A percentile compares a stretch with the other conserved stretches of the same genome.
Conservation (phyloP, 2,888 invertebrate genomes). For the Perdita meconis region DNA sequence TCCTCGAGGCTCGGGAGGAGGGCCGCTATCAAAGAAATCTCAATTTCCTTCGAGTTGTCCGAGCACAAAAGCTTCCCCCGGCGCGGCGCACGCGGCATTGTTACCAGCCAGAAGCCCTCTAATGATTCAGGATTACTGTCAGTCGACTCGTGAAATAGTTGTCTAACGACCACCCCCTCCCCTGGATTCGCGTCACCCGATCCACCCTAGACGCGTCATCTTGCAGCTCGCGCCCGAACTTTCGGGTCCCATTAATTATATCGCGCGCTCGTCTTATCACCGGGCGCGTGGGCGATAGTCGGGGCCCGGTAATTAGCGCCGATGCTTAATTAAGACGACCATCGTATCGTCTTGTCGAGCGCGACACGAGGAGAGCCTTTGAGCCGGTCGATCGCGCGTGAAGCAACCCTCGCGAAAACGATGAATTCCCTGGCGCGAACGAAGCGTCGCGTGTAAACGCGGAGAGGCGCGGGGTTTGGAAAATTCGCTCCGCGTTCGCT, state of each 20-base stretch:
- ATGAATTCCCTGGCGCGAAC: no score
- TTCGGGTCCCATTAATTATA: conserved; percentile 13
- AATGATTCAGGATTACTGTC: conserved; percentile 64
- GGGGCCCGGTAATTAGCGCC: conserved; percentile 7
- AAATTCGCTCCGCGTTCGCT: no score
- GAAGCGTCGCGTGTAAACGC: no score
- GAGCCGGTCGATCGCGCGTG: background rate
- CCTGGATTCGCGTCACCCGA: conserved; percentile 7
- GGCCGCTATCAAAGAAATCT: conserved; percentile 38
- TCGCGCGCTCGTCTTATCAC: conserved; percentile 2
- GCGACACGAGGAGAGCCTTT: background rate
- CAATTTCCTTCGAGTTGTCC: conserved; percentile 55
- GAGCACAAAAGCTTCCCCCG: conserved; percentile 36
- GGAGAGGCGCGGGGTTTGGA: no score
- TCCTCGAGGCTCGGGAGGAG: conserved; percentile 10
- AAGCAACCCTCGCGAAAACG: no score
- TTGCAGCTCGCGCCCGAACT: conserved; percentile 3
- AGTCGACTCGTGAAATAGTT: conserved; percentile 47
- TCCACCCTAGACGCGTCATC: background rate
- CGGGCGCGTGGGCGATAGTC: background rate
- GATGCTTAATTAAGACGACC: background rate
- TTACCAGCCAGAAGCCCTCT: conserved; percentile 43
- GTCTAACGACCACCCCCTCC: conserved; percentile 51
- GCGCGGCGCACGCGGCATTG: conserved; percentile 21
- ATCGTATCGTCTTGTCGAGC: background rate